Conservation (phyloP, 2,113 vertebrate species). For the Nanorana parkeri region DNA sequence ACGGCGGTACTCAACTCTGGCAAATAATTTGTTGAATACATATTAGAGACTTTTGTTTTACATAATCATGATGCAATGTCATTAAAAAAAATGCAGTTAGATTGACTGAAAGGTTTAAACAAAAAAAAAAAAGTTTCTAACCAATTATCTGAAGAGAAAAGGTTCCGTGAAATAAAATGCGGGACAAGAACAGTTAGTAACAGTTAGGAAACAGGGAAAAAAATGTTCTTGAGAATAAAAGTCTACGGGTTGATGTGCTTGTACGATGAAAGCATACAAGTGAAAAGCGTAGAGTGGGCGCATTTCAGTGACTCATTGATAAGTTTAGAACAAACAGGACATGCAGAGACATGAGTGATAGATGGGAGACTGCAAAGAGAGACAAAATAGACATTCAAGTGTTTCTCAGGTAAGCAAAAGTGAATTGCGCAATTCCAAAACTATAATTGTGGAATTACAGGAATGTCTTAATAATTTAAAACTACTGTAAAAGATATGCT, state of each 20-base stretch:
- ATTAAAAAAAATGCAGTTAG: no score
- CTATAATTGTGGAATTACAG: background rate
- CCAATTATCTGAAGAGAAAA: no score
- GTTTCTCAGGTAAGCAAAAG: background rate
- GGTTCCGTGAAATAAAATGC: background rate
- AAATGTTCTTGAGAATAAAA: background rate
- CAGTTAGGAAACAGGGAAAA: background rate
- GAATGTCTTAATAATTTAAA: background rate
- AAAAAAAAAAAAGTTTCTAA: no score
- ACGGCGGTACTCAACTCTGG: no score
- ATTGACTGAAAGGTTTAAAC: no score
- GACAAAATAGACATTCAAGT: background rate
- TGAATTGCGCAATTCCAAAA: background rate
- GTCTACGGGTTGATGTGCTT: slow-evolving; percentile 1
- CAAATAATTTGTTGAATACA: no score
- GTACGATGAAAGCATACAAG: background rate
- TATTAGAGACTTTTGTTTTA: no score
- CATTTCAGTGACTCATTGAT: slow-evolving; percentile 19
- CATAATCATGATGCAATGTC: no score
- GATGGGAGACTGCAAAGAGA: background rate
- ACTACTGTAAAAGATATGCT: background rate
- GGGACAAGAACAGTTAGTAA: background rate
- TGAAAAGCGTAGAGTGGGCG: background rate
- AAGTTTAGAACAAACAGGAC: slow-evolving; percentile 15
- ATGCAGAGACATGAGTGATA: slow-evolving; percentile 10